Evolutionary conservation across 2,113 vertebrate genomes (phyloP).

Genomic region (Spizaetus ornatus): DNA sequence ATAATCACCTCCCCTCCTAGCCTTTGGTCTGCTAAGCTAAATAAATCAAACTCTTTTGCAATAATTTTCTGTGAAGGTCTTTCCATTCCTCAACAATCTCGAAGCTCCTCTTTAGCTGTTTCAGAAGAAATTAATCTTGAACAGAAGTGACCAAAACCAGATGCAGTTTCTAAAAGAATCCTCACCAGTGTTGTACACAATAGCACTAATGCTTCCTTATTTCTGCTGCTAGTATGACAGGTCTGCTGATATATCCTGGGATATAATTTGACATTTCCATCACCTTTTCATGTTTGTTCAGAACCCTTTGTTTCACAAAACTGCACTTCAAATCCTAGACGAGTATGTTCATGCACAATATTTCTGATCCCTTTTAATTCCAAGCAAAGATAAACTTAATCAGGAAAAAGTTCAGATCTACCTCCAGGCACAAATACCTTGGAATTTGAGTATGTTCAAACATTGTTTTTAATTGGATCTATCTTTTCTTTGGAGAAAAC

Average conservation of each 20-base stretch:
- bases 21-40: not conserved
- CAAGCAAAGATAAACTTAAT: not conserved
- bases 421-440: not conserved
- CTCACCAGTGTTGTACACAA: not conserved
- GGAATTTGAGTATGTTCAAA: not conserved
- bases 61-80: not conserved
- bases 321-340: not conserved
- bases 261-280: not conserved
- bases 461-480: not conserved
- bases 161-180: not conserved
- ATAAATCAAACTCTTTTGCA: not conserved
- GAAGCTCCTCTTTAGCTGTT: not conserved
- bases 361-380: not conserved
- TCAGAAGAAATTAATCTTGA: not conserved
- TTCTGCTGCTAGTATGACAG: not conserved
- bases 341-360: not conserved
- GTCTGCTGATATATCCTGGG: not conserved
- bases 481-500: not conserved
- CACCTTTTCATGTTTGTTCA: not conserved
- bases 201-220: not conserved
- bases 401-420: not conserved
- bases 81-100: not conserved
- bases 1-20: not conserved
- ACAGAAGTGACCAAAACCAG: not conserved
- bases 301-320: not conserved